phyloP scores from a whole-genome alignment of 1,140 invertebrate genomes.

The Diorhabda elongata region DNA sequence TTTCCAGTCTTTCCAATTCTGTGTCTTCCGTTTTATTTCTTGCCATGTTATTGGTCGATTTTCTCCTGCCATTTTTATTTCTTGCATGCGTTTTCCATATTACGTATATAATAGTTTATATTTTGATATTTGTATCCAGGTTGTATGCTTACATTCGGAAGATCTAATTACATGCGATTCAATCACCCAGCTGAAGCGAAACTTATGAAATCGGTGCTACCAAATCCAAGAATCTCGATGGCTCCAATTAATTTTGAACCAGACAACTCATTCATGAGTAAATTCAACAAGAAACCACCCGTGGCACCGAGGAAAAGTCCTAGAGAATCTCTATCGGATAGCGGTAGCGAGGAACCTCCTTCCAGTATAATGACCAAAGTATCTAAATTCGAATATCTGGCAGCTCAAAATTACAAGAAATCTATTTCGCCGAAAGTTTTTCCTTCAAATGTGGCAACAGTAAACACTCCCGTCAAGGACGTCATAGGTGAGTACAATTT shows the following conservation, averaged over 20 bases:
- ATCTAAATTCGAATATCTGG: conserved; percentile 59
- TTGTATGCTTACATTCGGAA: conserved; percentile 81
- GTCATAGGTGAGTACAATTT: conserved; percentile 55
- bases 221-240: conserved; percentile 73
- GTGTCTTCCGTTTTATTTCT: too few species aligned
- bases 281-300: conserved; percentile 51
- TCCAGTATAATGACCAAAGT: conserved; percentile 58
- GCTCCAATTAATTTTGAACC: conserved; percentile 59
- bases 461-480: conserved; percentile 74
- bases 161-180: conserved; percentile 84
- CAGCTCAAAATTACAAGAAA: conserved; percentile 49
- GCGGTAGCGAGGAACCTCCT: conserved; percentile 50
- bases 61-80: too few species aligned
- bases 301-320: conserved; percentile 47
- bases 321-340: conserved; percentile 49
- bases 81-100: too few species aligned
- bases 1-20: too few species aligned
- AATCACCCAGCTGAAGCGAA: conserved; percentile 86
- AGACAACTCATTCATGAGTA: conserved; percentile 38
- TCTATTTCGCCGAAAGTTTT: conserved; percentile 72
- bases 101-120: background rate
- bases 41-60: too few species aligned
- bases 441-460: conserved; percentile 67
- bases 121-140: conserved; percentile 52
- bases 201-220: conserved; percentile 75